phyloP scores from a whole-genome alignment of 2,113 vertebrate species.

The Prunella fulvescens region DNA sequence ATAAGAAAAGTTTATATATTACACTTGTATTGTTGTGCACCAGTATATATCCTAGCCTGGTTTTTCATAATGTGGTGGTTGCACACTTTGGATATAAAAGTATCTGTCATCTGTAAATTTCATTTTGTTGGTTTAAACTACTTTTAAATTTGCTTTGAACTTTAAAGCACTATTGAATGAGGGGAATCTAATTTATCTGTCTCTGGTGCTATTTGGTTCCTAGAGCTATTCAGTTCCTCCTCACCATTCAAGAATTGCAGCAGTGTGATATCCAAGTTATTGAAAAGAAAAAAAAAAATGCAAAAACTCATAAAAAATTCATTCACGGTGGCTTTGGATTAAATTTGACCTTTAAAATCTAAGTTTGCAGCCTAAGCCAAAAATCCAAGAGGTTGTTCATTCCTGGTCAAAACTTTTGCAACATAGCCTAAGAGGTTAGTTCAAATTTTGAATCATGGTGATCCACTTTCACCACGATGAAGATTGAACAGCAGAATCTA shows the following conservation, averaged over 20 bases:
- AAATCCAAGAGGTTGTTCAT: not conserved
- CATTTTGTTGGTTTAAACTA: not conserved
- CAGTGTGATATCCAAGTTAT: not conserved
- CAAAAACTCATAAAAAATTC: not conserved
- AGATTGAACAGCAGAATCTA: not conserved
- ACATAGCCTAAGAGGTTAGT: not conserved
- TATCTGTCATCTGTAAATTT: not conserved
- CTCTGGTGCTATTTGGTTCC: not conserved
- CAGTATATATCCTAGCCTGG: too few species aligned
- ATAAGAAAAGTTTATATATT: not conserved
- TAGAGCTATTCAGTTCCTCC: not conserved
- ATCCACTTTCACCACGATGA: not conserved
- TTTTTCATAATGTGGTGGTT: not conserved
- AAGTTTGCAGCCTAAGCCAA: not conserved
- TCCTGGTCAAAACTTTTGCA: not conserved
- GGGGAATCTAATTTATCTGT: not conserved
- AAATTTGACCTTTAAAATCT: slow-evolving; percentile 46
- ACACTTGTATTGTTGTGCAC: not conserved
- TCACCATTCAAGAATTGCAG: not conserved
- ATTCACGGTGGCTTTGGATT: slow-evolving; percentile 26
- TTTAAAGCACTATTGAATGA: not conserved
- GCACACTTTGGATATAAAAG: not conserved
- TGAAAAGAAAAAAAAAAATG: not conserved
- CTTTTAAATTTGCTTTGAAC: not conserved
- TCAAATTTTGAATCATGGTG: not conserved